Conservation (phyloP, 2,888 invertebrate species). For the Capitulum mitella region DNA sequence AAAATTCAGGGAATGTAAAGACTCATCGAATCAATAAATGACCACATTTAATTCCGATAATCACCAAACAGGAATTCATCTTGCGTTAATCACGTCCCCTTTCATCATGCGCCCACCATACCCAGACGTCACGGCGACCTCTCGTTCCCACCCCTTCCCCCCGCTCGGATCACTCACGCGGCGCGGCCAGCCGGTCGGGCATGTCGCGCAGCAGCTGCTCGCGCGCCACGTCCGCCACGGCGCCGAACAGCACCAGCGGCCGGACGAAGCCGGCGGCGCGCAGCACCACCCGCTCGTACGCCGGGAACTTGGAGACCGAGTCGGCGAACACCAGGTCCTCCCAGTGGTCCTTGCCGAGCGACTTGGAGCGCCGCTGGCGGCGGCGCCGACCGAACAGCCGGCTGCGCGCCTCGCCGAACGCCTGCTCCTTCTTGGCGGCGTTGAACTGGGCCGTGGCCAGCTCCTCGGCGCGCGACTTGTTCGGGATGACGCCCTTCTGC, state of each 20-base stretch:
- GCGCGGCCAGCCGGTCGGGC: slow-evolving; percentile 90
- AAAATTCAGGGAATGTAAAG: no score
- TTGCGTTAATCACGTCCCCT: neutral
- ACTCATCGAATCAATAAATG: no score
- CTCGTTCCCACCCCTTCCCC: neutral
- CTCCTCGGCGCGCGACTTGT: slow-evolving; percentile 83
- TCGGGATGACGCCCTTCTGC: slow-evolving; percentile 91
- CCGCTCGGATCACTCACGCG: slow-evolving; percentile 57
- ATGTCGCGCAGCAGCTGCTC: slow-evolving; percentile 83
- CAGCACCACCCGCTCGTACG: slow-evolving; percentile 90
- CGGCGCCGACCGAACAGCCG: slow-evolving; percentile 74
- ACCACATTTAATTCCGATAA: no score
- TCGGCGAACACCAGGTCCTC: slow-evolving; percentile 94
- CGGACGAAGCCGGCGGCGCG: slow-evolving; percentile 69
- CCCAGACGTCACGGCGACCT: no score
- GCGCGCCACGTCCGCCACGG: slow-evolving; percentile 87
- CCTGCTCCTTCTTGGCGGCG: slow-evolving; percentile 84
- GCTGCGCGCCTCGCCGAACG: slow-evolving; percentile 69
- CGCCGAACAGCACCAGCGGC: slow-evolving; percentile 92
- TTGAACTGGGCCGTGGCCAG: slow-evolving; percentile 85
- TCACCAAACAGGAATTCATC: no score
- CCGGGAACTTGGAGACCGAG: slow-evolving; percentile 88
- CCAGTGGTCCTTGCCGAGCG: slow-evolving; percentile 90
- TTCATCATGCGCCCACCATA: neutral
- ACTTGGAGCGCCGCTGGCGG: slow-evolving; percentile 74